Evolutionary conservation across 2,888 invertebrate genomes (phyloP), one percentile per base, ranked within the genome.

Genomic region (Pediacus dermestoides): DNA sequence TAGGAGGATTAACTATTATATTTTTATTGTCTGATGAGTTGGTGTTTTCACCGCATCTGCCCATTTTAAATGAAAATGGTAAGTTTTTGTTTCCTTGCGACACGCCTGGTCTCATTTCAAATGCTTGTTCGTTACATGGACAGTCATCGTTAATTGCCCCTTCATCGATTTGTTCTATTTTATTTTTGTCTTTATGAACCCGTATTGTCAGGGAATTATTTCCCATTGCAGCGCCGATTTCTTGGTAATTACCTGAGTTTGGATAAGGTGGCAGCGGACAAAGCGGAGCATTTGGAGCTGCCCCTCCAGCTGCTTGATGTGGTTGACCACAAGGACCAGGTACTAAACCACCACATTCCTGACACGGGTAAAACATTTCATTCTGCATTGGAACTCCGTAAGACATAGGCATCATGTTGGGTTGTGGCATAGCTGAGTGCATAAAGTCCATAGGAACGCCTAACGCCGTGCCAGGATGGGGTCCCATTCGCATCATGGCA

Each of bases 191-290:
- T 68, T 81, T 61, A 67, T 74, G 80, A 13, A 82, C 77, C 11
- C 80, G 69, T 37, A 82, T 81, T 46, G 77, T 79, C 9, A 82
- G 67, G 54, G 79, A 77, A 56, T 82, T 82, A 23, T 77, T 79
- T 32, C 80, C 76, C 68, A 81, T 77, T 18, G 74, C 72, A 1
- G 81, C 81, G 0, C 78, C 78, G 25, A 82, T 81, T 66, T 82
- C 81, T 64, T 81, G 80, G 50, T 76, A 80, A 21, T 71, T 71
- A 66, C 71, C 63, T 3, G 48, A 40, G 2, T n/a, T n/a, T n/a
- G n/a, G n/a, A n/a, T n/a, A n/a, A n/a, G n/a, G n/a, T n/a, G n/a
- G n/a, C n/a, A 49, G 47, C n/a, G n/a, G n/a, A n/a, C n/a, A n/a
- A n/a, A n/a, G n/a, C n/a, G n/a, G n/a, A n/a, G n/a, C n/a, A n/a